These are phyloP conservation scores for Tupaia chinensis DNA, from an alignment of 2,113 vertebrate genomes.

Conservation along the genomic window DNA sequence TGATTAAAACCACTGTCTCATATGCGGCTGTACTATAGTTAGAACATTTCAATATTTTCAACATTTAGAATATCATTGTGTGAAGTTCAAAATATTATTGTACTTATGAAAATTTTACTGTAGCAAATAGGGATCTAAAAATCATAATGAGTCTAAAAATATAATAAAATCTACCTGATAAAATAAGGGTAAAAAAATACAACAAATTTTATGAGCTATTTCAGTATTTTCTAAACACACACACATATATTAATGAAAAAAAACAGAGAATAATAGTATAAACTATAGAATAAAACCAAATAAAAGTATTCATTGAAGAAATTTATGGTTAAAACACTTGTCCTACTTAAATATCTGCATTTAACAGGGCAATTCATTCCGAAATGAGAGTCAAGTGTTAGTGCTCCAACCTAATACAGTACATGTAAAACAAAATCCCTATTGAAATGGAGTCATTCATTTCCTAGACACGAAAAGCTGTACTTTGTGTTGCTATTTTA, in stretches of 20 bases:
- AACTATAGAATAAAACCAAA: background rate
- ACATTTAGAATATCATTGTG: conserved; percentile 14
- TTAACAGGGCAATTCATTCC: conserved; percentile 76
- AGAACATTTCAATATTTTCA: background rate
- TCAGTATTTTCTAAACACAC: background rate
- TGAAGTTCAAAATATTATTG: background rate
- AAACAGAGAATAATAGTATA: background rate
- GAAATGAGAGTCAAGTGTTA: conserved; percentile 79
- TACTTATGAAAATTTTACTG: background rate
- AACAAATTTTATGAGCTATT: background rate
- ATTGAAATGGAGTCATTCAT: conserved; percentile 86
- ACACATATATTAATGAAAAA: conserved; percentile 73
- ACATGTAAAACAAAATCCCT: conserved; percentile 73
- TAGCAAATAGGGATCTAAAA: conserved; percentile 5
- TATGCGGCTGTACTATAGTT: background rate
- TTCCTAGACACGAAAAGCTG: conserved; percentile 82
- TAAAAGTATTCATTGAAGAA: conserved; percentile 6
- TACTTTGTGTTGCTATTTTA: conserved; percentile 84
- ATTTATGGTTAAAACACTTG: conserved; percentile 80
- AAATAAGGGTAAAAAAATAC: background rate
- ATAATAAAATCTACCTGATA: background rate
- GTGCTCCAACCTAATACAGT: conserved; percentile 73
- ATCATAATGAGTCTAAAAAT: background rate
- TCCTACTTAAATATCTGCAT: conserved; percentile 75
- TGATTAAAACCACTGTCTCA: background rate